A percentile compares a stretch with the other conserved stretches of the same genome.
Conservation (phyloP, 2,113 vertebrate genomes). For the Gnathonemus longibarbis region DNA sequence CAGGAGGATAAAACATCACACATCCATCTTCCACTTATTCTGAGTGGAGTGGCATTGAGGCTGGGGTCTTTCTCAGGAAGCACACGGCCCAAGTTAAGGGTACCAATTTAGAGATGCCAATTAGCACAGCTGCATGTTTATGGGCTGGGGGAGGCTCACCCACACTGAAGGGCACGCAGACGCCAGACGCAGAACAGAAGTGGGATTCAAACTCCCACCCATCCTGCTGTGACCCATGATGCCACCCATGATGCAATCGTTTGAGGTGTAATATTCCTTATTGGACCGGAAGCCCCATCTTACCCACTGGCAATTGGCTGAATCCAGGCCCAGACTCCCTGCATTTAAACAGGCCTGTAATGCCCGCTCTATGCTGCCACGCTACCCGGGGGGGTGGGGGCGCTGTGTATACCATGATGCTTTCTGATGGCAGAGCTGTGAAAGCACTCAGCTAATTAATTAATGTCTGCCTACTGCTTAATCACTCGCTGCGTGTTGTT, state of each 20-base stretch:
- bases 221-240: background rate
- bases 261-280: background rate
- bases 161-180: background rate
- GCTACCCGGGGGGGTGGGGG: slow-evolving; percentile 2
- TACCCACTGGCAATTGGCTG: background rate
- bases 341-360: slow-evolving; percentile 36
- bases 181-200: background rate
- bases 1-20: background rate
- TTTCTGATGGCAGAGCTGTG: background rate
- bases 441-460: background rate
- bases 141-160: background rate
- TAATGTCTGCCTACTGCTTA: background rate
- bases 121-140: background rate
- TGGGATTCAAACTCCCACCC: background rate
- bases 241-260: background rate
- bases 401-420: background rate
- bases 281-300: background rate
- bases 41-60: background rate
- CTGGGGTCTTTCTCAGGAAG: background rate
- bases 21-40: background rate
- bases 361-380: slow-evolving; percentile 39
- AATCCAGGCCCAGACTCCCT: background rate
- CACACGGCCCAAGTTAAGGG: background rate
- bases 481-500: background rate
- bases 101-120: background rate